These are phyloP conservation scores for Bombus difficillimus DNA, from an alignment of 1,140 invertebrate genomes.

Conservation along the genomic window DNA sequence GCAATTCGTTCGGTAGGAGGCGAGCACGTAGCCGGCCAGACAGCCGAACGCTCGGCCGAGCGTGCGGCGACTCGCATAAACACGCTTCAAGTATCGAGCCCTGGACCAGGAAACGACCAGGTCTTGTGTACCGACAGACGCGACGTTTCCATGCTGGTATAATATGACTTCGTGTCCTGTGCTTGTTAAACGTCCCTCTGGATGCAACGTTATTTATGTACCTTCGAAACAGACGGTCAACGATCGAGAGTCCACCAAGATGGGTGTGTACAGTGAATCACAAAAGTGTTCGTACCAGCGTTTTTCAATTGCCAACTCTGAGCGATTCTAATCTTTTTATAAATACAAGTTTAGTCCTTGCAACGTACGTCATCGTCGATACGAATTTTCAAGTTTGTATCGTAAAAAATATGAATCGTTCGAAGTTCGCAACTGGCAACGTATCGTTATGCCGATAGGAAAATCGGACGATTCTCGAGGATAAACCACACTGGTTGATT, in stretches of 20 bases:
- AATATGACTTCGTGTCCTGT: constrained; percentile 46
- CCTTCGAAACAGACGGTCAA: not conserved
- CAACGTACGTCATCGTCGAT: too few relatives aligned
- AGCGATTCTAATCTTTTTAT: too few relatives aligned
- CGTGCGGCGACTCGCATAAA: constrained; percentile 71
- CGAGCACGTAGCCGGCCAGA: constrained; percentile 47
- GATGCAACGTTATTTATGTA: not conserved
- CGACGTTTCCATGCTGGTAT: constrained; percentile 5
- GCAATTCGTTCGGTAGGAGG: constrained; percentile 67
- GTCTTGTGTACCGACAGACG: not conserved
- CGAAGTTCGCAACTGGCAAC: too few relatives aligned
- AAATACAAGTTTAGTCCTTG: too few relatives aligned
- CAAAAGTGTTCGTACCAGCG: too few relatives aligned
- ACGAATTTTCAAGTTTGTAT: too few relatives aligned
- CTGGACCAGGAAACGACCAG: constrained; percentile 36
- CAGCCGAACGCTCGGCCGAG: constrained; percentile 42
- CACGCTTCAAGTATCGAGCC: constrained; percentile 58
- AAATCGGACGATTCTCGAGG: too few relatives aligned
- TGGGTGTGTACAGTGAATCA: not conserved
- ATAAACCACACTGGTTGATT: too few relatives aligned
- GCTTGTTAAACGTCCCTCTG: constrained; percentile 44
- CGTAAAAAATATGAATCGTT: too few relatives aligned
- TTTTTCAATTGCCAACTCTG: too few relatives aligned
- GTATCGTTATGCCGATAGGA: too few relatives aligned
- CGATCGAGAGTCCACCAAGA: constrained; percentile 27